Conservation (phyloP, 2,888 invertebrate species). For the Nephrotoma flavescens region DNA sequence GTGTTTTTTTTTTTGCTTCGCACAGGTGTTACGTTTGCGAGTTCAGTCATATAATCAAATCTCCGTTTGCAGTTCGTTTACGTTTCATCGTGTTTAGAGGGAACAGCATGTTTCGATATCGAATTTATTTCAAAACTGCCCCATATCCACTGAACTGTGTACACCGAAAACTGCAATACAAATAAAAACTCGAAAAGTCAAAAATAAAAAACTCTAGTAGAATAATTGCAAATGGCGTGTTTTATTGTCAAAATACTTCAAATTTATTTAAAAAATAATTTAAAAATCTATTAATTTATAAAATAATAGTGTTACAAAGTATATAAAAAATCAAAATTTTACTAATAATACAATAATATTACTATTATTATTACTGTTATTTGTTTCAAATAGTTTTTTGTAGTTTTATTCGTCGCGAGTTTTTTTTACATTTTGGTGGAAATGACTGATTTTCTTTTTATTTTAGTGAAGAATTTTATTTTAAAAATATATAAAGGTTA, state of each 20-base stretch:
- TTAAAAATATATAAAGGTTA: background rate
- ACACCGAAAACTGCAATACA: background rate
- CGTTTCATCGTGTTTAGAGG: too few relatives aligned
- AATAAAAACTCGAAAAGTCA: background rate
- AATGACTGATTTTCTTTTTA: background rate
- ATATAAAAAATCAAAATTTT: background rate
- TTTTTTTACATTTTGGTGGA: background rate
- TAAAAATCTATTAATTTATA: background rate
- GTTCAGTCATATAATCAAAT: too few relatives aligned
- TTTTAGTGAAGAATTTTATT: background rate
- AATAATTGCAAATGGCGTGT: conserved; percentile 6
- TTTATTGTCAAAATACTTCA: conserved; percentile 3
- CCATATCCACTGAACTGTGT: background rate
- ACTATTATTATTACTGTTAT: background rate
- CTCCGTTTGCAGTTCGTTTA: too few relatives aligned
- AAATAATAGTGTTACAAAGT: background rate
- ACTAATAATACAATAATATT: background rate
- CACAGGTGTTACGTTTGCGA: too few relatives aligned
- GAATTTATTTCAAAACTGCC: background rate
- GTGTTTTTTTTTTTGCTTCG: too few relatives aligned
- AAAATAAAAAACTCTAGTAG: background rate
- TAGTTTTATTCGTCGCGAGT: background rate
- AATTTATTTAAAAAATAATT: background rate
- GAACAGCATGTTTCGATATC: background rate
- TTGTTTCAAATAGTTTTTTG: background rate